Evolutionary conservation across 2,797 vertebrate genomes (phyloP).

Genomic region (Hoplostethus mediterraneus): DNA sequence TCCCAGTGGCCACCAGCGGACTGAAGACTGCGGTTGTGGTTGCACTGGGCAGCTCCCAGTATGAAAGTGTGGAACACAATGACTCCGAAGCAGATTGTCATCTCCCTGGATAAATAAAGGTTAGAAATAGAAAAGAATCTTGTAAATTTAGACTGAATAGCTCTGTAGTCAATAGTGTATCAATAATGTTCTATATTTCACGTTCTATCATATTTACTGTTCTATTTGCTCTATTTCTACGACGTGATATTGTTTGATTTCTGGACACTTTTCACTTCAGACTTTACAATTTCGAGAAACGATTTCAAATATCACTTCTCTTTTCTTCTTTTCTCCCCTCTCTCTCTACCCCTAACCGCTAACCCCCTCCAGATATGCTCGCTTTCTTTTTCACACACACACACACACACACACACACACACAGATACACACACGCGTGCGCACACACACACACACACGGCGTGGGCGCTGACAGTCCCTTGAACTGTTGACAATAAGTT

Average conservation of each 20-base stretch:
- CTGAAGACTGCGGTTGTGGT: too few species aligned
- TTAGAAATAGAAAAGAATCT: too few species aligned
- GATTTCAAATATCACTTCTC: conserved; percentile 41
- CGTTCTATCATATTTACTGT: too few species aligned
- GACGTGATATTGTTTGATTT: neutral
- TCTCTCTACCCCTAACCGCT: conserved; percentile 45
- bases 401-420: conserved; percentile 19
- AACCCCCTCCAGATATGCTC: conserved; percentile 62
- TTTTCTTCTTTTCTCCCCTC: conserved; percentile 37
- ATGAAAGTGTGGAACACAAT: too few species aligned
- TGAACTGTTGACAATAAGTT: conserved; percentile 88
- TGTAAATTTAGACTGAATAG: too few species aligned
- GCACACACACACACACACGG: conserved; percentile 57
- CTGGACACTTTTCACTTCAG: neutral
- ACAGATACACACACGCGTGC: too few species aligned
- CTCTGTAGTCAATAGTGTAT: too few species aligned
- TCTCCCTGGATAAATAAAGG: too few species aligned
- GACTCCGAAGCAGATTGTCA: too few species aligned
- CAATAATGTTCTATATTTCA: too few species aligned
- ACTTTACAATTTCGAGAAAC: conserved; percentile 25
- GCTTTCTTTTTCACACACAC: conserved; percentile 41
- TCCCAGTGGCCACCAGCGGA: too few species aligned
- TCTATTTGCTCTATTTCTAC: neutral
- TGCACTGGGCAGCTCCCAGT: too few species aligned
- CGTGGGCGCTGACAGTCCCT: conserved; percentile 82